Evolutionary conservation across 37 sponge, comb jelly and placozoan genomes (phyloP).

Genomic region (Beroe forskalii): DNA sequence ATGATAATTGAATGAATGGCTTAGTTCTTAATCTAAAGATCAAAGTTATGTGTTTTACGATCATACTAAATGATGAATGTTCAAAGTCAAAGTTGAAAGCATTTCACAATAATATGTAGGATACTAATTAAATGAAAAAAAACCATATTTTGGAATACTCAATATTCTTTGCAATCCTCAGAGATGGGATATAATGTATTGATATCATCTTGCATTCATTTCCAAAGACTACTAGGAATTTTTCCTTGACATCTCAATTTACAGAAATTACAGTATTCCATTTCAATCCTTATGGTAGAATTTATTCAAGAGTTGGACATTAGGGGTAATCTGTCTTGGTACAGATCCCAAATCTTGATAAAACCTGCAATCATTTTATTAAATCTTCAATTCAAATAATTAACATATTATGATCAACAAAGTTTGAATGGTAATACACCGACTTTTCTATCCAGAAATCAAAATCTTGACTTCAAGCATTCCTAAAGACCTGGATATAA

Average conservation of each 20-base stretch:
- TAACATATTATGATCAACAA: too few relatives aligned
- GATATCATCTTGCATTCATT: neutral
- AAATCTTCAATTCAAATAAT: too few relatives aligned
- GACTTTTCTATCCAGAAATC: too few relatives aligned
- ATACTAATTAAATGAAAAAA: too few relatives aligned
- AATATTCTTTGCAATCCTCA: neutral
- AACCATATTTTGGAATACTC: neutral
- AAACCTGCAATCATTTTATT: neutral
- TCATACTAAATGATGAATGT: too few relatives aligned
- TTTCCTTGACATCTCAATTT: neutral
- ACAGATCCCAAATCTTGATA: neutral
- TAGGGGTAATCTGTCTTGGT: neutral
- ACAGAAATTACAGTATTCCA: neutral
- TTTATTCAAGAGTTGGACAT: neutral
- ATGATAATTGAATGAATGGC: neutral
- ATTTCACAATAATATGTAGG: too few relatives aligned
- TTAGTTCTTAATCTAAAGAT: too few relatives aligned
- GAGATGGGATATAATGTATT: slow-evolving; percentile 26
- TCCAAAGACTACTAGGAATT: neutral
- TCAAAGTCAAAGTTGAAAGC: too few relatives aligned
- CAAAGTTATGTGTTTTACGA: too few relatives aligned
- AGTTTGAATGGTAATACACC: too few relatives aligned
- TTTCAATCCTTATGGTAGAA: neutral
- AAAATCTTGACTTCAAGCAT: too few relatives aligned
- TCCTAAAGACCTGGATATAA: too few relatives aligned